A percentile compares a stretch with the other conserved stretches of the same genome.
Evolutionary conservation across 2,888 invertebrate genomes (phyloP).

Genomic region (Cetonia aurata): DNA sequence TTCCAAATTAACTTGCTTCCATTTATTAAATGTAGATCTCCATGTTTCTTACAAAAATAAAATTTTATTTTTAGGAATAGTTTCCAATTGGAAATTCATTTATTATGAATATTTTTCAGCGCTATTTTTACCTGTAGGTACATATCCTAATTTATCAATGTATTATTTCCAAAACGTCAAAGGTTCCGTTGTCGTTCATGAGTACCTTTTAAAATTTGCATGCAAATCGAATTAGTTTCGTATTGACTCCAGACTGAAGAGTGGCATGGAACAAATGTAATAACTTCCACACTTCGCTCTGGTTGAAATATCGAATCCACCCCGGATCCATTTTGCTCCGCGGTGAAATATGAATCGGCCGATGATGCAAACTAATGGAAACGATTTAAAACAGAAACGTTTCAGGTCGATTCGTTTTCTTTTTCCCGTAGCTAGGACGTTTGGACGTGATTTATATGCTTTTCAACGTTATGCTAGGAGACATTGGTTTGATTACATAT

Average conservation of each 20-base stretch:
- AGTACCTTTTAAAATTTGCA: conserved; percentile 60
- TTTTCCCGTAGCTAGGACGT: conserved; percentile 5
- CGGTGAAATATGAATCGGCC: conserved; percentile 56
- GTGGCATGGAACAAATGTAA: conserved; percentile 52
- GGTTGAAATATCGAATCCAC: conserved; percentile 49
- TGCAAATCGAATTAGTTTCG: conserved; percentile 65
- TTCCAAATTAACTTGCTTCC: too few species aligned
- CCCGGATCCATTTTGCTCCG: conserved; percentile 49
- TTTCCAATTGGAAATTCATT: too few species aligned
- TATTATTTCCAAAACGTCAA: conserved; percentile 44
- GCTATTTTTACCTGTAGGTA: background rate
- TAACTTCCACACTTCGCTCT: conserved; percentile 50
- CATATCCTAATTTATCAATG: conserved; percentile 35
- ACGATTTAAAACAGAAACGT: conserved; percentile 40
- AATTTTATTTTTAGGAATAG: too few species aligned
- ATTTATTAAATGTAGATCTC: too few species aligned
- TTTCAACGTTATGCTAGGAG: background rate
- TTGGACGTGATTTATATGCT: conserved; percentile 18
- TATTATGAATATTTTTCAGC: background rate
- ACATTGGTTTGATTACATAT: too few species aligned
- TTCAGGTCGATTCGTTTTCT: conserved; percentile 30
- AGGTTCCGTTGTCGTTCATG: conserved; percentile 16
- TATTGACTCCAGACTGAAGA: conserved; percentile 59
- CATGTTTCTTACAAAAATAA: too few species aligned
- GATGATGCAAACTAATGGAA: conserved; percentile 54